Conservation (phyloP, 2,888 invertebrate species). For the Drosophila trichaetosa region DNA sequence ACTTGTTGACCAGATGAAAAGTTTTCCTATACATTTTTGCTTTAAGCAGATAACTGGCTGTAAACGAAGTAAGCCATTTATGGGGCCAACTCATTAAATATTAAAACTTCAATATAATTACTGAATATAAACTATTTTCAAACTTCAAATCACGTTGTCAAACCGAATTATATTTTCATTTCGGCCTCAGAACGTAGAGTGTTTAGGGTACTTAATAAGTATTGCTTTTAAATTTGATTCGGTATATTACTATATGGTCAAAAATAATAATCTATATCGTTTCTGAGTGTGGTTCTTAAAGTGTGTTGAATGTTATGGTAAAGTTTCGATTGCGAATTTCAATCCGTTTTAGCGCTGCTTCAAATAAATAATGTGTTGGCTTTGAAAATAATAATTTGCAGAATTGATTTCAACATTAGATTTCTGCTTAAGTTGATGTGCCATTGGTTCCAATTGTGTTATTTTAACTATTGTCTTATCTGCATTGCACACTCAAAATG, state of each 20-base stretch:
- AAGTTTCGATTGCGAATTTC: background rate
- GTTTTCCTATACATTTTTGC: background rate
- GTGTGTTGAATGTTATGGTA: background rate
- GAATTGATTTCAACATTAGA: constrained; percentile 9
- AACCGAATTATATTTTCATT: background rate
- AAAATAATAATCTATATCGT: background rate
- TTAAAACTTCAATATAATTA: background rate
- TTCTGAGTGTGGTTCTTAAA: background rate
- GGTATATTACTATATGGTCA: background rate
- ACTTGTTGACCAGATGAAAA: background rate
- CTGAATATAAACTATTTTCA: background rate
- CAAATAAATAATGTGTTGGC: background rate
- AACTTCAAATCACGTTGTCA: background rate
- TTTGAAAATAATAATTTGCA: background rate
- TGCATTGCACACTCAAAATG: constrained; percentile 4
- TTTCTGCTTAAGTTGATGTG: background rate
- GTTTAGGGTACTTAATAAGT: background rate
- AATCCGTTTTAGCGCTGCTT: background rate
- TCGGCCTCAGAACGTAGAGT: background rate
- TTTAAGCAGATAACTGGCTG: background rate
- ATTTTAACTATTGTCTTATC: constrained; percentile 15
- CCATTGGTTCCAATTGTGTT: background rate
- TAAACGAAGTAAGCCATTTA: background rate
- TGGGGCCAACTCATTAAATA: background rate
- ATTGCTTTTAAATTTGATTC: background rate